Evolutionary conservation across 2,797 vertebrate species (phyloP), one percentile per base, ranked within the genome.

Genomic region (Myotis myotis): DNA sequence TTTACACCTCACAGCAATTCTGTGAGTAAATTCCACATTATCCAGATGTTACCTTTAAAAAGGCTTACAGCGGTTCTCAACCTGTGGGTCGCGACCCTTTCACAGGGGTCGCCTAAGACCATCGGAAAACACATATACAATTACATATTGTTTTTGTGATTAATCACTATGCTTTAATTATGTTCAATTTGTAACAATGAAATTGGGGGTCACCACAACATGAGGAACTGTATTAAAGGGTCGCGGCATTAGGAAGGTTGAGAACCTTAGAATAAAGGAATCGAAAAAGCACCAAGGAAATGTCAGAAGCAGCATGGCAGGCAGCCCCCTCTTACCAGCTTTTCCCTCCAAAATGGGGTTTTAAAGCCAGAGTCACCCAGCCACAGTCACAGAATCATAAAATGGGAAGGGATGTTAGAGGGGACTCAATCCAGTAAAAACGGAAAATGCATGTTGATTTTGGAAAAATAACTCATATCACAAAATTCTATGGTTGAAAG

Each of bases 401-500:
- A 70, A 51, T 9, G 7, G 23, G 51, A 78, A 60, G 33, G 23
- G 22, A 36, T 10, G 6, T 33, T 16, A 72, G 7, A 62, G 36
- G 23, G 44, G 47, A 66, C 36, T 81, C 53, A 49, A 25, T 11
- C 38, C 53, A 28, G 51, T 41, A 53, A 60, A 92, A 71, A 62
- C 7, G 36, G 36, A 78, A 85, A 88, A 51, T 33, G 8, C 51
- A 25, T 19, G 9, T 60, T 19, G 47, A 87, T 90, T 55, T 44
- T 22, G 36, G 79, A 16, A 36, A 87, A 87, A 80, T 41, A 76
- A 85, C 78, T 93, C 55, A 83, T 68, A 76, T 66, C 44, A 79
- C 66, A 86, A 91, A 86, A 92, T 68, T 28, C 44, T 74, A 49
- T n/a, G 33, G 81, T 36, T 81, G 41, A 79, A 85, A 93, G n/a